Base-by-base conservation (phyloP, 2,113 vertebrate genomes). In the Terrapene triunguis region DNA sequence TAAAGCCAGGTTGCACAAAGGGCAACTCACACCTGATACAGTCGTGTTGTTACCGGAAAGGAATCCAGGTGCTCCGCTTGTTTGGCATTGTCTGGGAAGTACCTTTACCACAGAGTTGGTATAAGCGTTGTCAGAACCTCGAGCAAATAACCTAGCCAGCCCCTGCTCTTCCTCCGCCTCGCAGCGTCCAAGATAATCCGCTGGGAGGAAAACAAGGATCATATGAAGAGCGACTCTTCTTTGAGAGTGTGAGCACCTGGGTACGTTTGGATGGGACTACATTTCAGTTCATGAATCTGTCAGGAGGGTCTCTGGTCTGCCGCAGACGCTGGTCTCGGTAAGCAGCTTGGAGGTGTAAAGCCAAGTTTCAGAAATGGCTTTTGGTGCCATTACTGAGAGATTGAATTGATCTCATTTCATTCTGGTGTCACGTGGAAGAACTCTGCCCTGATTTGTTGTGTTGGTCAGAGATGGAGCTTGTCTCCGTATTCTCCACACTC, bases 11-110 rank as follows among this genome's bases (percentile, higher is more conserved):
- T 51, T 51, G 48, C n/a, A 80, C 74, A 87, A 90, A 90, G 92
- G 8, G 54, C 74, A 86, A 72, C 92, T 89, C 88, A 82, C 79
- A 89, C 88, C 83, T 78, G 82, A 86, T 89, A 72, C 78, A 85
- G 22, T 76, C 79, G 27, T 89, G 92, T 82, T 83, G 80, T 65
- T 93, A 76, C 83, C 78, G n/a, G 87, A 93, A 89, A 81, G 87
- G 87, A 89, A 85, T 93, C 88, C 83, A 85, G 51, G 87, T 38
- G 80, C 55, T 55, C 51, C n/a, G 65, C 82, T 84, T 72, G 86
- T 35, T 44, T 85, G 53, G 59, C 62, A 51, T 72, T 89, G 82
- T 89, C 87, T 93, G 59, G 74, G 51, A 55, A 86, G 69, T 80
- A 57, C 57, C 24, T 72, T 38, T 72, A 81, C 65, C 53, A 82